Conservation (phyloP, 1,140 invertebrate species). For the Paracyclopina nana region DNA sequence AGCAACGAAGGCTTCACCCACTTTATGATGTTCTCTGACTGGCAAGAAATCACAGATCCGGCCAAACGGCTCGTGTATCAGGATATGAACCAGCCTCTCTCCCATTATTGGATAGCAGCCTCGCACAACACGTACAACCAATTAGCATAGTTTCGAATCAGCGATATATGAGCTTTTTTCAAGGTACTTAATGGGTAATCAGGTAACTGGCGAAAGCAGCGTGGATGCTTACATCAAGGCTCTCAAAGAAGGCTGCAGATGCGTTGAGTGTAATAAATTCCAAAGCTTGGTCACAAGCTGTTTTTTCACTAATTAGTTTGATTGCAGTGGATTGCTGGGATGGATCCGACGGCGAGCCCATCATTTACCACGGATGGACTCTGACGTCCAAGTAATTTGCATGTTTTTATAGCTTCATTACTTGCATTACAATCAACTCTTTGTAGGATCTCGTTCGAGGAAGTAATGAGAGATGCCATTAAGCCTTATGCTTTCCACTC, state of each 20-base stretch:
- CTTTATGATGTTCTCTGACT: conserved; percentile 16
- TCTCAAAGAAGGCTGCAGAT: conserved; percentile 30
- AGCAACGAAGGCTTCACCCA: conserved; percentile 14
- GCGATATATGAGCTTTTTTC: conserved; percentile 4
- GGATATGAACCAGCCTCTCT: conserved; percentile 39
- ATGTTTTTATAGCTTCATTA: too few species aligned
- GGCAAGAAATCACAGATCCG: conserved; percentile 25
- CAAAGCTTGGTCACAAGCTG: not conserved
- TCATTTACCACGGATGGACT: conserved; percentile 37
- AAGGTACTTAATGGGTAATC: conserved; percentile 35
- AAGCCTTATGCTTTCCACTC: conserved; percentile 26
- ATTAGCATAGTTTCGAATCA: too few species aligned
- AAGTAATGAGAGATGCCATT: conserved; percentile 32
- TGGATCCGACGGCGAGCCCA: conserved; percentile 34
- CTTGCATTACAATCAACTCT: too few species aligned
- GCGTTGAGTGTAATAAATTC: conserved; percentile 29
- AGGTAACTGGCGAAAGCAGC: conserved; percentile 34
- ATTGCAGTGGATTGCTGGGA: conserved; percentile 38
- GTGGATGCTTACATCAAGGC: conserved; percentile 35
- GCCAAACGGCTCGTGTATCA: conserved; percentile 30
- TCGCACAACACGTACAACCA: conserved; percentile 44
- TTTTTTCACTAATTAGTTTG: conserved; percentile 11
- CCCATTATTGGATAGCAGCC: conserved; percentile 40
- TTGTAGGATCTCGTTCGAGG: too few species aligned
- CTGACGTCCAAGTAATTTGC: conserved; percentile 34